phyloP scores from a whole-genome alignment of 2,888 invertebrate species.

The Tridacna gigas region DNA sequence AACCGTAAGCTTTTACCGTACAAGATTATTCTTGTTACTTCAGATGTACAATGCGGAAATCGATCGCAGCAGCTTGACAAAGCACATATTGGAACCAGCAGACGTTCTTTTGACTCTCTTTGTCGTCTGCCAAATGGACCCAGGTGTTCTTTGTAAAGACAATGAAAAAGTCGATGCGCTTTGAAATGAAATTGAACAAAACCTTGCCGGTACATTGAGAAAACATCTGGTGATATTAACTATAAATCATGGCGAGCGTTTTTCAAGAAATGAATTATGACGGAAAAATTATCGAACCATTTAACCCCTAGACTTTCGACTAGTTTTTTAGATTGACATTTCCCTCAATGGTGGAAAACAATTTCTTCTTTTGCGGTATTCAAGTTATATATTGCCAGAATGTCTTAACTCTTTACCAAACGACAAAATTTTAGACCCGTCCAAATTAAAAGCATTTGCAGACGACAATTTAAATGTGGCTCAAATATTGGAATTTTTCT shows the following conservation, averaged over 20 bases:
- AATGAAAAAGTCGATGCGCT: constrained; percentile 12
- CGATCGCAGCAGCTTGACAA: constrained; percentile 25
- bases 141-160: constrained; percentile 21
- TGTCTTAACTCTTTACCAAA: too few relatives aligned
- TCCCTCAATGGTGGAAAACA: too few relatives aligned
- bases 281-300: not conserved
- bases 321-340: too few relatives aligned
- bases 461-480: not conserved
- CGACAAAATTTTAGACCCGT: too few relatives aligned
- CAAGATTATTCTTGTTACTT: not conserved
- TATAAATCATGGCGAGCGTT: not conserved
- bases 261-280: too few relatives aligned
- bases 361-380: too few relatives aligned
- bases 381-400: too few relatives aligned
- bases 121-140: constrained; percentile 18
- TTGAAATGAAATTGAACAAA: constrained; percentile 15
- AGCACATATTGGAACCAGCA: constrained; percentile 19
- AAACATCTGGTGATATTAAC: constrained; percentile 28
- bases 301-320: not conserved
- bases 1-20: not conserved
- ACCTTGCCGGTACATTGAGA: not conserved
- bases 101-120: constrained; percentile 9
- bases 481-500: not conserved
- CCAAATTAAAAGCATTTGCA: too few relatives aligned
- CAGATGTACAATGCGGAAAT: constrained; percentile 16